A percentile compares a stretch with the other conserved stretches of the same genome.
These are phyloP conservation scores for Spicauda simplicius DNA, from an alignment of 2,888 invertebrate species.

Conservation along the genomic window DNA sequence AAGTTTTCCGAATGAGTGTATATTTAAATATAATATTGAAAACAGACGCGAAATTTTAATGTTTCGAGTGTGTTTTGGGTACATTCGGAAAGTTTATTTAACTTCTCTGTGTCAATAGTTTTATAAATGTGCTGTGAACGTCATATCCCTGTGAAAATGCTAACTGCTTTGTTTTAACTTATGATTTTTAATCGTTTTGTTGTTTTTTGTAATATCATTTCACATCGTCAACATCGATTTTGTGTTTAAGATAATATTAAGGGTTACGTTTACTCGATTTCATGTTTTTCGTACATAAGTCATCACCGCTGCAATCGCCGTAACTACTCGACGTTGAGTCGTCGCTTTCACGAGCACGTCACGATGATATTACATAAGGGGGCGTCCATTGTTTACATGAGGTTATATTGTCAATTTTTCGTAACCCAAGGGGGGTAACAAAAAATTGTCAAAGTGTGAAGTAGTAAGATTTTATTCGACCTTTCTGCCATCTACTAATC, in stretches of 20 bases:
- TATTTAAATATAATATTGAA: neutral
- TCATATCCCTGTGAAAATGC: constrained; percentile 16
- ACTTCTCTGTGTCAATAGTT: constrained; percentile 6
- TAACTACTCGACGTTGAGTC: constrained; percentile 13
- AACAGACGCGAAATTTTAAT: neutral
- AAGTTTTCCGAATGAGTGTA: constrained; percentile 25
- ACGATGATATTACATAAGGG: too few species aligned
- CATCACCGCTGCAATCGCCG: constrained; percentile 31
- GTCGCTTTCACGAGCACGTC: too few species aligned
- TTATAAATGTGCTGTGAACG: constrained; percentile 21
- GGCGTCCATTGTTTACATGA: too few species aligned
- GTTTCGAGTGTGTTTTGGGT: neutral
- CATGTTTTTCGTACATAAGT: constrained; percentile 12
- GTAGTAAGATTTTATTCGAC: too few species aligned
- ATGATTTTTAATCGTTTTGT: constrained; percentile 10
- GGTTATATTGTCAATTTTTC: too few species aligned
- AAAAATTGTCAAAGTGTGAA: too few species aligned
- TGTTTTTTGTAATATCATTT: constrained; percentile 9
- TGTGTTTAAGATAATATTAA: neutral
- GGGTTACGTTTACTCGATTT: neutral
- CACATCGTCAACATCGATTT: constrained; percentile 4
- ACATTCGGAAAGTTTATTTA: constrained; percentile 20
- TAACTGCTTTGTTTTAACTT: constrained; percentile 23
- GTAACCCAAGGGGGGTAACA: too few species aligned
- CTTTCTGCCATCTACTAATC: too few species aligned